A percentile compares a stretch with the other conserved stretches of the same genome.
These are phyloP conservation scores for Biston stratarius DNA, from an alignment of 2,888 invertebrate genomes.

Conservation along the genomic window DNA sequence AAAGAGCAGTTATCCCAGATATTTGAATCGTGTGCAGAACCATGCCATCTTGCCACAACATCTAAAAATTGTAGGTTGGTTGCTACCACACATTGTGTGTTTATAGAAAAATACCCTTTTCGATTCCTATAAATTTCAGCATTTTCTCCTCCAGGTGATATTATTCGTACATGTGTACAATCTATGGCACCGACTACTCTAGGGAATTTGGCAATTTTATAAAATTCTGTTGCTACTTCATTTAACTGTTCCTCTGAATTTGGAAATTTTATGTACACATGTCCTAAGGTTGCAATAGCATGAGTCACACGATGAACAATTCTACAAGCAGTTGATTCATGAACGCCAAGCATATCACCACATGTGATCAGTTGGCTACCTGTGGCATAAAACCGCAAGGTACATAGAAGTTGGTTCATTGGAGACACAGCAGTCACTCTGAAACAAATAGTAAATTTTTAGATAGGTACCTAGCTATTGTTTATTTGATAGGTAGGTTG, in stretches of 20 bases:
- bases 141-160: slow-evolving; percentile 23
- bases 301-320: slow-evolving; percentile 22
- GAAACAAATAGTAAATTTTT: too few species aligned
- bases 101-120: slow-evolving; percentile 21
- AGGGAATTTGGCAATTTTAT: background rate
- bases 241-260: background rate
- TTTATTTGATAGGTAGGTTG: too few species aligned
- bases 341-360: slow-evolving; percentile 27
- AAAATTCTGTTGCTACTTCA: background rate
- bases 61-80: slow-evolving; percentile 17
- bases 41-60: slow-evolving; percentile 29
- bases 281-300: background rate
- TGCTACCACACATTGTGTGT: slow-evolving; percentile 18
- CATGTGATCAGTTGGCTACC: slow-evolving; percentile 31
- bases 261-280: background rate
- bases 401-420: slow-evolving; percentile 5
- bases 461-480: too few species aligned
- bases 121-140: slow-evolving; percentile 19
- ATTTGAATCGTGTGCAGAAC: slow-evolving; percentile 21
- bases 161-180: slow-evolving; percentile 15
- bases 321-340: slow-evolving; percentile 25
- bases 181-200: slow-evolving; percentile 1
- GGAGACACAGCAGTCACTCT: slow-evolving; percentile 2
- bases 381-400: slow-evolving; percentile 19
- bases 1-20: slow-evolving; percentile 27